Evolutionary conservation across 2,113 vertebrate species (phyloP).

Genomic region (Willisornis vidua): DNA sequence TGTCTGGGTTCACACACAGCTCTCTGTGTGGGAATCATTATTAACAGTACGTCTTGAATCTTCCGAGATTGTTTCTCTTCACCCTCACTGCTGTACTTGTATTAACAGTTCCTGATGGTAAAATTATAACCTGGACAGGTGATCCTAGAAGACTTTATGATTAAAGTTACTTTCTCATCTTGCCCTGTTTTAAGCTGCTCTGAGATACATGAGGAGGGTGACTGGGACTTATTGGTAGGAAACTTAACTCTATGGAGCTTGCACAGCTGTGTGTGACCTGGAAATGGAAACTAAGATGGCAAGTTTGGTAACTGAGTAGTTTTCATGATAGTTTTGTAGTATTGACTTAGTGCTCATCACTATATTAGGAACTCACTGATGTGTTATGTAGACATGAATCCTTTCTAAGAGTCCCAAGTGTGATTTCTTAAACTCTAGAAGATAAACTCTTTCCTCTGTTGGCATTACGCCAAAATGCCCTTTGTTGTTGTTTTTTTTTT

Average conservation of each 20-base stretch:
- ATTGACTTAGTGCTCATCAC: neutral
- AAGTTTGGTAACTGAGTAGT: neutral
- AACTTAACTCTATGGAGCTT: accelerated
- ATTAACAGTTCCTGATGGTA: neutral
- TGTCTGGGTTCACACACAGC: neutral
- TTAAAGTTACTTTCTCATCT: neutral
- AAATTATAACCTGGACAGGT: neutral
- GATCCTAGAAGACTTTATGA: neutral
- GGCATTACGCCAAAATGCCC: neutral
- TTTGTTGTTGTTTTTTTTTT: neutral
- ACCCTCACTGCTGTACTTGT: neutral
- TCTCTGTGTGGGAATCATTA: neutral
- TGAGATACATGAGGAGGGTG: neutral
- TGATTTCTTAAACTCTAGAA: neutral
- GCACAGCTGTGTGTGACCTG: neutral
- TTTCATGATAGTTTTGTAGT: neutral
- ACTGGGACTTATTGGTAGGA: neutral
- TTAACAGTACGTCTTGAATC: neutral
- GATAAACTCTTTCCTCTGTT: neutral
- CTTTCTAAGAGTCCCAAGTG: accelerated
- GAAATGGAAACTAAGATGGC: neutral
- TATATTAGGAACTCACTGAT: neutral
- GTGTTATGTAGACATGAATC: neutral
- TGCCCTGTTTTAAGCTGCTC: neutral
- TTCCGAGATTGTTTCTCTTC: neutral